These are phyloP conservation scores for Galerucella calmariensis DNA, from an alignment of 2,888 invertebrate genomes.

Conservation along the genomic window DNA sequence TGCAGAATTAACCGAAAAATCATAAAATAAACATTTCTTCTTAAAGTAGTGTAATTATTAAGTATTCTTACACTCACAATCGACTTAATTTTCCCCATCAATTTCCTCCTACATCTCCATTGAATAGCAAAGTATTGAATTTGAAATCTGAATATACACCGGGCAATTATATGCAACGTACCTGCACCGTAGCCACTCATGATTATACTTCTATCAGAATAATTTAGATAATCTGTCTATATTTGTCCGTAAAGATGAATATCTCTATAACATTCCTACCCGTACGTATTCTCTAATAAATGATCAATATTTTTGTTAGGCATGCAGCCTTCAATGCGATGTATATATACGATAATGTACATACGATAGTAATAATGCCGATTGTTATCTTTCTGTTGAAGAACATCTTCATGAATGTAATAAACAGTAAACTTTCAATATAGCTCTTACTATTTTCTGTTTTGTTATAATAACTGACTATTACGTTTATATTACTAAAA, in stretches of 20 bases:
- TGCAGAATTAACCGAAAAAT: no score
- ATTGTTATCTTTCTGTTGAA: slow-evolving; percentile 27
- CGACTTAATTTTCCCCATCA: background rate
- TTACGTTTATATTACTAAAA: no score
- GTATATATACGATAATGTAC: slow-evolving; percentile 13
- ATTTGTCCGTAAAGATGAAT: slow-evolving; percentile 39
- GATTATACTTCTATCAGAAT: slow-evolving; percentile 38
- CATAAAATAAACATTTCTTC: no score
- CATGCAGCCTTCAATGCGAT: slow-evolving; percentile 18
- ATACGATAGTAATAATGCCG: slow-evolving; percentile 21
- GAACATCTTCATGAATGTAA: slow-evolving; percentile 28
- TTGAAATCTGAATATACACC: slow-evolving; percentile 24
- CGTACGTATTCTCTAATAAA: slow-evolving; percentile 34
- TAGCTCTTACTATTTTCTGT: background rate
- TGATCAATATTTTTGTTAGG: slow-evolving; percentile 26
- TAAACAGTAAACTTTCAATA: slow-evolving; percentile 29
- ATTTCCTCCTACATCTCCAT: slow-evolving; percentile 14
- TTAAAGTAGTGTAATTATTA: background rate
- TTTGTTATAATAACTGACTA: background rate
- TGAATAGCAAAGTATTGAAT: slow-evolving; percentile 26
- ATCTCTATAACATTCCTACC: slow-evolving; percentile 35
- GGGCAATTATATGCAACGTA: slow-evolving; percentile 25
- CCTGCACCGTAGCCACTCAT: slow-evolving; percentile 24
- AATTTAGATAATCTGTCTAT: slow-evolving; percentile 42
- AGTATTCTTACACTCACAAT: background rate